Evolutionary conservation across 2,113 vertebrate species (phyloP).

Genomic region (Bombycilla garrulus): DNA sequence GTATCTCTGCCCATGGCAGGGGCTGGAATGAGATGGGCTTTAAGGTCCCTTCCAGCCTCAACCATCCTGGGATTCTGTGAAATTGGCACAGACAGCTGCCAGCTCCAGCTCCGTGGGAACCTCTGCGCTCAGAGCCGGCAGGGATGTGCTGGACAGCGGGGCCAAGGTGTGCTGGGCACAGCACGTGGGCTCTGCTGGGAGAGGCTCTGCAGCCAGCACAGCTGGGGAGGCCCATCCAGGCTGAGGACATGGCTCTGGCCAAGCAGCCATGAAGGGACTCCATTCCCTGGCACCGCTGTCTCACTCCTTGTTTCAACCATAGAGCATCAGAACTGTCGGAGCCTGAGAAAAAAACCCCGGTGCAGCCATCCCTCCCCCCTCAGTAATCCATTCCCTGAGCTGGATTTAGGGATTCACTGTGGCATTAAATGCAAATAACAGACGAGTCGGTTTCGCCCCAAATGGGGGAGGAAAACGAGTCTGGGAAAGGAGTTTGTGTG

Average conservation of each 20-base stretch:
- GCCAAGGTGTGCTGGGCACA: neutral
- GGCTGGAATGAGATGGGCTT: fast-evolving
- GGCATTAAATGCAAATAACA: slow-evolving; percentile 30
- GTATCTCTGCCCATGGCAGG: neutral
- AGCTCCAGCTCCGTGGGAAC: fast-evolving
- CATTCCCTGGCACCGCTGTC: fast-evolving
- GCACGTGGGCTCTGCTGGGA: neutral
- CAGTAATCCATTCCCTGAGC: slow-evolving; percentile 50
- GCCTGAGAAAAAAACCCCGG: neutral
- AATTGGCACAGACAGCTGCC: neutral
- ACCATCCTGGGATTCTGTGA: neutral
- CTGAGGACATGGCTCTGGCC: neutral
- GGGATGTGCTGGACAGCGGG: neutral
- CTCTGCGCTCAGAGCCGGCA: fast-evolving
- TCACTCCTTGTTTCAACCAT: fast-evolving
- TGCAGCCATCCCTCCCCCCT: neutral
- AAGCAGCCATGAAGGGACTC: neutral
- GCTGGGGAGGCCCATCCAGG: fast-evolving
- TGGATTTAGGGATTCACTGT: slow-evolving; percentile 57
- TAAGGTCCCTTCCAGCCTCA: neutral
- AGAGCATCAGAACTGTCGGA: neutral
- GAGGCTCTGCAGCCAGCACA: neutral
- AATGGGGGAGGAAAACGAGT: neutral
- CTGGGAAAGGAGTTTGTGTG: slow-evolving; percentile 49
- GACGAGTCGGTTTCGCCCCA: neutral